A percentile compares a stretch with the other conserved stretches of the same genome.
These are phyloP conservation scores for Eriocheir sinensis DNA, from an alignment of 1,140 invertebrate species.

Conservation along the genomic window DNA sequence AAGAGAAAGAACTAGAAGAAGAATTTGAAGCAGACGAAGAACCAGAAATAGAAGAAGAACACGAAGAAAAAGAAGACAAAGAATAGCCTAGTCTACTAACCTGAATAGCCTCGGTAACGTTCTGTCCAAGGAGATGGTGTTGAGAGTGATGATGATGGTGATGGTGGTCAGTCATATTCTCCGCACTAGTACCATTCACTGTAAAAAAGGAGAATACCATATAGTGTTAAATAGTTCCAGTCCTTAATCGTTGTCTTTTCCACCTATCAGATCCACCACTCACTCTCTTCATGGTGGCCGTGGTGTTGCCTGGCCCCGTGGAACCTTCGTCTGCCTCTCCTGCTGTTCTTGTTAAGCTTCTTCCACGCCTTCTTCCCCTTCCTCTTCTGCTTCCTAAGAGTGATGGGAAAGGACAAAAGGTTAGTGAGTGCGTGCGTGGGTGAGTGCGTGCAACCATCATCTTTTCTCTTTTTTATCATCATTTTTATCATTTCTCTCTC, in stretches of 20 bases:
- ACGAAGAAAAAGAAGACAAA: too few species aligned
- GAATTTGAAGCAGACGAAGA: too few species aligned
- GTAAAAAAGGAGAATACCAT: too few species aligned
- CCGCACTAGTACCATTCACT: neutral
- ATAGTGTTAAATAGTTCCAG: too few species aligned
- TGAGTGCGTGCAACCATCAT: too few species aligned
- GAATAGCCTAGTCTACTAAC: neutral
- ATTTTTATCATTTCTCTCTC: too few species aligned
- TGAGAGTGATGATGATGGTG: neutral
- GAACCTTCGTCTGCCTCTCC: neutral
- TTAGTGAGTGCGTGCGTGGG: too few species aligned
- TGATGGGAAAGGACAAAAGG: too few species aligned
- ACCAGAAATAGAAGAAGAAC: too few species aligned
- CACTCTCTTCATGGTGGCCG: neutral
- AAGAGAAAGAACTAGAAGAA: too few species aligned
- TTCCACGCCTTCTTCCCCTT: neutral
- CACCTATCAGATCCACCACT: neutral
- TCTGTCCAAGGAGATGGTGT: neutral
- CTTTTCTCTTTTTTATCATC: too few species aligned
- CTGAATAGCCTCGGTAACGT: neutral
- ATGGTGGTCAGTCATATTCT: neutral
- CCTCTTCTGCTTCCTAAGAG: neutral
- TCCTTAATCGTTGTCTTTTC: too few species aligned
- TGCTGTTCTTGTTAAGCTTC: neutral
- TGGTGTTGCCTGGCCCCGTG: neutral